Conservation (phyloP, 2,888 invertebrate genomes). For the Caenorhabditis becei region DNA sequence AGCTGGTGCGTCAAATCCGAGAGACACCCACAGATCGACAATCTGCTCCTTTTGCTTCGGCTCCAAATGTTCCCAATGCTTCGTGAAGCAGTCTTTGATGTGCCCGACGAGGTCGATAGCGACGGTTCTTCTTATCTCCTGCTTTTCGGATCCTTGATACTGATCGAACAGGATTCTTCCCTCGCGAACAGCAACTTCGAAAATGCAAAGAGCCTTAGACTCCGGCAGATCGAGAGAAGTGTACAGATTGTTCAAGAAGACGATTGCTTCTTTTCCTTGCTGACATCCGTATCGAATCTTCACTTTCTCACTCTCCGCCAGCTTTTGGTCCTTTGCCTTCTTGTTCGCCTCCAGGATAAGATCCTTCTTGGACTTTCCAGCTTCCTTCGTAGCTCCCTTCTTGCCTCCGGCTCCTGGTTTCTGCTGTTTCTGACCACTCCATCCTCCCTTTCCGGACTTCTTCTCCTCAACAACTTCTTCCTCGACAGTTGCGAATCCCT, state of each 20-base stretch:
- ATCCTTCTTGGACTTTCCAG: conserved; percentile 77
- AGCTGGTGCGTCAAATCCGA: conserved; percentile 76
- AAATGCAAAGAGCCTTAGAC: conserved; percentile 78
- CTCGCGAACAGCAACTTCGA: conserved; percentile 72
- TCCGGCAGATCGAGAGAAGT: conserved; percentile 76
- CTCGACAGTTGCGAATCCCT: conserved; percentile 68
- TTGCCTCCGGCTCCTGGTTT: conserved; percentile 67
- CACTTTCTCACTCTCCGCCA: conserved; percentile 76
- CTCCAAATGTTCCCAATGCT: conserved; percentile 76
- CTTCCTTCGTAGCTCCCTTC: conserved; percentile 67
- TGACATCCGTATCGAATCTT: conserved; percentile 78
- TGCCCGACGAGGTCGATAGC: conserved; percentile 76
- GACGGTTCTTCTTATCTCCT: conserved; percentile 63
- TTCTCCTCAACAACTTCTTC: conserved; percentile 67
- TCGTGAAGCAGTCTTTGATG: conserved; percentile 75
- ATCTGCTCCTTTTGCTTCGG: conserved; percentile 76
- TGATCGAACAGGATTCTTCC: conserved; percentile 63
- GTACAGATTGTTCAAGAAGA: conserved; percentile 72
- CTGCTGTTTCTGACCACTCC: conserved; percentile 66
- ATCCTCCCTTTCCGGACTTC: conserved; percentile 66
- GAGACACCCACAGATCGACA: conserved; percentile 76
- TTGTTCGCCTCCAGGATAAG: conserved; percentile 77
- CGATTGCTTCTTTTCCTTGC: conserved; percentile 73
- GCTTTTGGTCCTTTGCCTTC: conserved; percentile 69
- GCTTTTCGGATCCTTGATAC: conserved; percentile 59